phyloP scores from a whole-genome alignment of 2,797 vertebrate genomes.

The Psittacula derbiana region DNA sequence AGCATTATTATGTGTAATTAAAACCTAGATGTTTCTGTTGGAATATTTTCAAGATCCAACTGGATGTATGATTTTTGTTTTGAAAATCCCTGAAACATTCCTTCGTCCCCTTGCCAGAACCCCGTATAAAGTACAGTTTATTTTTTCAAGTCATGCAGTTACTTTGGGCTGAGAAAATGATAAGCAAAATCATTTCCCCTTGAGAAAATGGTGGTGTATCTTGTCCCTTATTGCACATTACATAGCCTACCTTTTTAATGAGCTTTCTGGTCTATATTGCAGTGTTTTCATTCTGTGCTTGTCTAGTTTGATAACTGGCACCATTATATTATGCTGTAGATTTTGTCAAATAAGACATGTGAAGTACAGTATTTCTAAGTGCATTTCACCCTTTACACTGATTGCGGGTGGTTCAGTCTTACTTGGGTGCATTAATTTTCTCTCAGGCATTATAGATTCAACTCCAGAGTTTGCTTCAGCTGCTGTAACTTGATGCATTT shows the following conservation, averaged over 20 bases:
- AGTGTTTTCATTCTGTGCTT: background rate
- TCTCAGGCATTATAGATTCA: background rate
- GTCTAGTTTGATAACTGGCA: background rate
- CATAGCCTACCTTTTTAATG: slow-evolving; percentile 5
- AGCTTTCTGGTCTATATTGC: background rate
- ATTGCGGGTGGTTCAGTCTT: background rate
- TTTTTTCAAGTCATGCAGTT: background rate
- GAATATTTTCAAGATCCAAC: background rate
- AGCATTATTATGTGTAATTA: background rate
- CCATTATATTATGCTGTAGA: background rate
- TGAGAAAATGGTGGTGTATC: background rate
- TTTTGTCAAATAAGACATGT: background rate
- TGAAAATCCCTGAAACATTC: background rate
- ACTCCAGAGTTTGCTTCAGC: background rate
- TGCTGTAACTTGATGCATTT: background rate
- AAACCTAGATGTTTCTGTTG: background rate
- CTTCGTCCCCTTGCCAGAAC: background rate
- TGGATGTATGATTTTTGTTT: background rate
- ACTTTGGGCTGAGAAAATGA: background rate
- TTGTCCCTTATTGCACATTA: background rate
- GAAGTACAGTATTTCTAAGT: background rate
- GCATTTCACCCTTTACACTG: background rate
- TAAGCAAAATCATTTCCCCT: background rate
- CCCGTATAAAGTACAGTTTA: background rate
- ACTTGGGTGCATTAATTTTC: background rate